A percentile compares a stretch with the other conserved stretches of the same genome.
Conservation (phyloP, 2,113 vertebrate species). For the Leptosomus discolor region DNA sequence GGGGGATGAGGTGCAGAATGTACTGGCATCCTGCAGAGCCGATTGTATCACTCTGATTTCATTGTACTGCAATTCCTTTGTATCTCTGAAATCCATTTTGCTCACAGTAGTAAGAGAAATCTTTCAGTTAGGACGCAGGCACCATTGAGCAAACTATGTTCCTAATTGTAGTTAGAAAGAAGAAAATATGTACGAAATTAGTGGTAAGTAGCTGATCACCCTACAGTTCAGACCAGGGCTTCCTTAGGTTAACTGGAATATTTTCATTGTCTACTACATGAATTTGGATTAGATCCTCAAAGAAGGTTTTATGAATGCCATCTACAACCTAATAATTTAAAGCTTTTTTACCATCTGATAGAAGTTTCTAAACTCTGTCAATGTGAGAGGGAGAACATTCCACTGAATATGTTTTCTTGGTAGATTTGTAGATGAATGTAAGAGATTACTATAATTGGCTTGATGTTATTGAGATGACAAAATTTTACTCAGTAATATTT, state of each 20-base stretch:
- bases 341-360: background rate
- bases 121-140: background rate
- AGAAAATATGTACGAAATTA: background rate
- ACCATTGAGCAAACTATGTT: background rate
- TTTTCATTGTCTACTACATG: background rate
- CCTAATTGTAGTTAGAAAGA: background rate
- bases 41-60: background rate
- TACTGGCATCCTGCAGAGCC: background rate
- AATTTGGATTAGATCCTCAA: background rate
- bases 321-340: background rate
- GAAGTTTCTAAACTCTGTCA: background rate
- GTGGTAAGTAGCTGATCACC: background rate
- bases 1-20: background rate
- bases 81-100: background rate
- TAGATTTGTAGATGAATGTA: background rate
- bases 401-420: background rate
- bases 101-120: background rate
- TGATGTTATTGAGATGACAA: background rate
- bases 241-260: background rate
- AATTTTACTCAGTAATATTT: background rate
- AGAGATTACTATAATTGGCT: background rate
- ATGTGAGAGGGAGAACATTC: background rate
- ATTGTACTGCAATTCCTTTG: fast-evolving
- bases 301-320: background rate
- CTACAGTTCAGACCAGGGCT: background rate